These are phyloP conservation scores for Synanthedon andrenaeformis DNA, from an alignment of 2,888 invertebrate genomes.

Conservation along the genomic window DNA sequence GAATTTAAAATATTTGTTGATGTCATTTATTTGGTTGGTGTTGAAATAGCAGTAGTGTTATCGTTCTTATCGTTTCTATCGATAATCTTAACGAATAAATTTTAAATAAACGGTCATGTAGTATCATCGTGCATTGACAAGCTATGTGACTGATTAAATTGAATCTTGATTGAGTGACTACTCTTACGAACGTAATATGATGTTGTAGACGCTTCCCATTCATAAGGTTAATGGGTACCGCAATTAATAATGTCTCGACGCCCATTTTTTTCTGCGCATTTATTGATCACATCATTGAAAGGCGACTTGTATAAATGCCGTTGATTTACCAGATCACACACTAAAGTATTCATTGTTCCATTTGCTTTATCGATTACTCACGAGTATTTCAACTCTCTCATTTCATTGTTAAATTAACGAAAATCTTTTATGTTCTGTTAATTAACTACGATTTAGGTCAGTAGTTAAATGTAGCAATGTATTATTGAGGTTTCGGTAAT, in stretches of 20 bases:
- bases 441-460: no score
- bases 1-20: no score
- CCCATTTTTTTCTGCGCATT: neutral
- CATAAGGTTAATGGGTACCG: neutral
- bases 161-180: neutral
- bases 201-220: neutral
- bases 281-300: neutral
- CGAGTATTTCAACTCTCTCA: no score
- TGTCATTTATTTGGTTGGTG: no score
- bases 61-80: no score
- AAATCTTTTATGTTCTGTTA: no score
- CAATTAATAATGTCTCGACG: neutral
- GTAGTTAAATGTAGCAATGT: no score
- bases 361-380: no score
- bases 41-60: no score
- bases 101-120: neutral
- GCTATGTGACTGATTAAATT: neutral
- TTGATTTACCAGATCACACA: neutral
- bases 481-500: no score
- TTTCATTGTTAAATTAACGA: no score
- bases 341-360: neutral
- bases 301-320: neutral
- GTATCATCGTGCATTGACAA: neutral
- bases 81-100: no score
- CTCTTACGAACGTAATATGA: neutral